Conservation (phyloP, 2,888 invertebrate species). For the Trissolcus brochymenae region DNA sequence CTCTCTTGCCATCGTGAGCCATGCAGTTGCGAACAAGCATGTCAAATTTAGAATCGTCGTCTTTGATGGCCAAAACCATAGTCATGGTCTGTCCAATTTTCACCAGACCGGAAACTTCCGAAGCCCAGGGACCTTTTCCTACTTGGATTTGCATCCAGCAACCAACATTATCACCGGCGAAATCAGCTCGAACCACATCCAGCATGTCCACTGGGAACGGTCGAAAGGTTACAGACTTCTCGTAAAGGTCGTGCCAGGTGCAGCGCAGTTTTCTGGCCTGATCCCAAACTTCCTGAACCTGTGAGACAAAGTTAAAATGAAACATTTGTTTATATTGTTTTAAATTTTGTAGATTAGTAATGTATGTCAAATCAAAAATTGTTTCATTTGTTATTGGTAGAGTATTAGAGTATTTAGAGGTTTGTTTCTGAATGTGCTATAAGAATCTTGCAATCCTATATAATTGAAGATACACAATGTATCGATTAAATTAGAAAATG, state of each 20-base stretch:
- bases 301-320: constrained; percentile 53
- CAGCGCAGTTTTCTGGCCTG: constrained; percentile 93
- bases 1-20: constrained; percentile 95
- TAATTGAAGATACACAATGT: no score
- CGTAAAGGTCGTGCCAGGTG: constrained; percentile 97
- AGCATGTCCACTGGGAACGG: constrained; percentile 97
- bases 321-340: no score
- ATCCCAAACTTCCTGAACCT: constrained; percentile 96
- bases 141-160: constrained; percentile 99
- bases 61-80: constrained; percentile 96
- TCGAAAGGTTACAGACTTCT: constrained; percentile 95
- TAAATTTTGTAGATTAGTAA: no score
- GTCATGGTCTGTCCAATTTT: constrained; percentile 98
- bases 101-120: constrained; percentile 94
- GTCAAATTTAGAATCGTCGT: constrained; percentile 95
- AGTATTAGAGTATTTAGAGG: no score
- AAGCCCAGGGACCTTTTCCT: constrained; percentile 96
- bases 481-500: no score
- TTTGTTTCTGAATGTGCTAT: no score
- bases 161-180: constrained; percentile 95
- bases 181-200: constrained; percentile 95
- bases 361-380: no score
- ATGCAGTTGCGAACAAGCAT: constrained; percentile 96
- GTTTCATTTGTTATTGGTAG: no score
- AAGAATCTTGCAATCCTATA: no score